A percentile compares a stretch with the other conserved stretches of the same genome.
phyloP scores from a whole-genome alignment of 2,888 invertebrate genomes.

The Dioctria rufipes region DNA sequence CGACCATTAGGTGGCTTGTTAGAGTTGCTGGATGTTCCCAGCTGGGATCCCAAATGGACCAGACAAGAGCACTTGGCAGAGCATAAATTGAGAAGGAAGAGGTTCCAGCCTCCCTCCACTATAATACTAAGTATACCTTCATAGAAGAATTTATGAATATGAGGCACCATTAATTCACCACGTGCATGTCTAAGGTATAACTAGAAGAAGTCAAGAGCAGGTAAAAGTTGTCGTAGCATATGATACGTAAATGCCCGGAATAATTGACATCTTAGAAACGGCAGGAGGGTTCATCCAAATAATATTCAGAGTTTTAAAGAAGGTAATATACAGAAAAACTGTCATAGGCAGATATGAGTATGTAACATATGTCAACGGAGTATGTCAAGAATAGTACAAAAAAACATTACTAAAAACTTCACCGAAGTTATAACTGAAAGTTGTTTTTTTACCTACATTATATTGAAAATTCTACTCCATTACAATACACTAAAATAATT shows the following conservation, averaged over 20 bases:
- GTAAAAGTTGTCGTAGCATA: slow-evolving; percentile 14
- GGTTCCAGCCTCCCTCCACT: slow-evolving; percentile 7
- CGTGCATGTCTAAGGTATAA: slow-evolving; percentile 5
- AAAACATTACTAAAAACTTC: too few species aligned
- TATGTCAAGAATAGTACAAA: too few species aligned
- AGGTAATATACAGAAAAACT: slow-evolving; percentile 33
- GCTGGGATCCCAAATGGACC: slow-evolving; percentile 31
- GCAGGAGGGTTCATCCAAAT: slow-evolving; percentile 11
- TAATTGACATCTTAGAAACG: slow-evolving; percentile 30
- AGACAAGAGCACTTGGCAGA: slow-evolving; percentile 8
- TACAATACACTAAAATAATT: too few species aligned
- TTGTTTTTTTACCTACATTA: too few species aligned
- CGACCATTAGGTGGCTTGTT: slow-evolving; percentile 34
- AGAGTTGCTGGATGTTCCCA: slow-evolving; percentile 10
- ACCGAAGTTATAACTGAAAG: too few species aligned
- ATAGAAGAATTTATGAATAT: slow-evolving; percentile 40
- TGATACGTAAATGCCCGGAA: slow-evolving; percentile 21
- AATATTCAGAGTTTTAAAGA: slow-evolving; percentile 5
- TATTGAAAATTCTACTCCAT: too few species aligned
- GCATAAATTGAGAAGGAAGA: slow-evolving; percentile 20
- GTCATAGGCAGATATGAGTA: slow-evolving; percentile 5
- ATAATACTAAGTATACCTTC: neutral
- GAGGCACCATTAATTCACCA: slow-evolving; percentile 41
- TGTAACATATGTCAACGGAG: too few species aligned
- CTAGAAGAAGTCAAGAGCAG: slow-evolving; percentile 34